Evolutionary conservation across 2,888 invertebrate genomes (phyloP).

Genomic region (Acrobasis suavella): DNA sequence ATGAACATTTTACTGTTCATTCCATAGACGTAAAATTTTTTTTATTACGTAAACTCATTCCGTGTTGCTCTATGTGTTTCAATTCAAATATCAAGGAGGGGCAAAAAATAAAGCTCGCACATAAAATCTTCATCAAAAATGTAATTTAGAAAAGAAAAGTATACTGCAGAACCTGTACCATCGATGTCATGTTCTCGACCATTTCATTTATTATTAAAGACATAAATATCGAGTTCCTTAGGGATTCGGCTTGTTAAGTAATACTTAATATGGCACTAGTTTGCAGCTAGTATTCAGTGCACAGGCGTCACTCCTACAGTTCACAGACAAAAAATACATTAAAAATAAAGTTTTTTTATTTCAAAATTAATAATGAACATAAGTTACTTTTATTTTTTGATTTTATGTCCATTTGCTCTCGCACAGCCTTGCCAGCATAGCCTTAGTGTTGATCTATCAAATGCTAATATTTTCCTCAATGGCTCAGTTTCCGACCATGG

Average conservation of each 20-base stretch:
- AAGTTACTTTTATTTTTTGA: constrained; percentile 3
- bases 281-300: neutral
- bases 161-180: too few species aligned
- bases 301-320: neutral
- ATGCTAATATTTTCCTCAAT: constrained; percentile 37
- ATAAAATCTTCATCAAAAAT: too few species aligned
- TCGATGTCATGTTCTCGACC: neutral
- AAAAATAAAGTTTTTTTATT: neutral
- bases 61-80: too few species aligned
- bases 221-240: neutral
- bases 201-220: neutral
- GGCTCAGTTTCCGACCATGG: constrained; percentile 46
- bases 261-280: neutral
- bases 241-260: neutral
- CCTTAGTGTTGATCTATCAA: constrained; percentile 53
- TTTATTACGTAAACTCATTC: too few species aligned
- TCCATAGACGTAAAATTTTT: too few species aligned
- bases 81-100: too few species aligned
- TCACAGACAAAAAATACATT: neutral
- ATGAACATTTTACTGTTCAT: too few species aligned
- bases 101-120: too few species aligned
- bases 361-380: neutral
- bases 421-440: constrained; percentile 48
- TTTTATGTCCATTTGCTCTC: constrained; percentile 34
- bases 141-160: too few species aligned